These are phyloP conservation scores for Catharus bicknelli DNA, from an alignment of 2,113 vertebrate genomes.

Conservation along the genomic window DNA sequence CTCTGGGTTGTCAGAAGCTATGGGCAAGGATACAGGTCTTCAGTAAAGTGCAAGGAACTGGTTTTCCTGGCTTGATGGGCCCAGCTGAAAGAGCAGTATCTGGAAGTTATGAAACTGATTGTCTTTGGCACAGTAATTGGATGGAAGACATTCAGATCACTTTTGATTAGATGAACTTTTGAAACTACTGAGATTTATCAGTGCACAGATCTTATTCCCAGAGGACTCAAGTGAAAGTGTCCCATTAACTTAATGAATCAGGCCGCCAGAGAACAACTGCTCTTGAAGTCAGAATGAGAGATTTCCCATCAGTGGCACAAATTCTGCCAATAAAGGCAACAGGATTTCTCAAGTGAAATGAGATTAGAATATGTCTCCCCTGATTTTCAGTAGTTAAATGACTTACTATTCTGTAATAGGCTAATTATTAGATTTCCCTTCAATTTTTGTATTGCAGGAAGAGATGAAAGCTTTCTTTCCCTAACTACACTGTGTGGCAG, in stretches of 20 bases:
- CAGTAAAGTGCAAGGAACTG: background rate
- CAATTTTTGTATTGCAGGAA: constrained; percentile 28
- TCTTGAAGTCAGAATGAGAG: constrained; percentile 52
- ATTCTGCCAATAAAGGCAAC: constrained; percentile 40
- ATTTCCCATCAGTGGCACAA: constrained; percentile 60
- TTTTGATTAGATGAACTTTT: constrained; percentile 65
- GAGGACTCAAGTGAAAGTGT: constrained; percentile 50
- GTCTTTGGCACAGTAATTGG: constrained; percentile 28
- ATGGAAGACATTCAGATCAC: constrained; percentile 65
- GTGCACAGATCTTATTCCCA: constrained; percentile 41
- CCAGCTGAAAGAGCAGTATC: background rate
- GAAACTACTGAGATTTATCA: constrained; percentile 59
- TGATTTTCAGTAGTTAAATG: constrained; percentile 57
- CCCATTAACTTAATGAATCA: constrained; percentile 68
- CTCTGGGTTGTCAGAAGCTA: background rate
- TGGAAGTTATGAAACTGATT: background rate
- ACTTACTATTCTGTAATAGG: constrained; percentile 51
- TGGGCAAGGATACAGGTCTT: background rate
- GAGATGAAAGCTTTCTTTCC: background rate
- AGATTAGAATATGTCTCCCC: constrained; percentile 54
- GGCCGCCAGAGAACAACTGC: constrained; percentile 49
- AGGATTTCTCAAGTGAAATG: constrained; percentile 56
- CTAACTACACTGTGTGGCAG: background rate
- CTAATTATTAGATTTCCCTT: constrained; percentile 58
- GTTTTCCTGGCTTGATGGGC: background rate